Evolutionary conservation across 2,797 vertebrate species (phyloP), one percentile per base, ranked within the genome.

Genomic region (Sebastiscus albofasciatus): DNA sequence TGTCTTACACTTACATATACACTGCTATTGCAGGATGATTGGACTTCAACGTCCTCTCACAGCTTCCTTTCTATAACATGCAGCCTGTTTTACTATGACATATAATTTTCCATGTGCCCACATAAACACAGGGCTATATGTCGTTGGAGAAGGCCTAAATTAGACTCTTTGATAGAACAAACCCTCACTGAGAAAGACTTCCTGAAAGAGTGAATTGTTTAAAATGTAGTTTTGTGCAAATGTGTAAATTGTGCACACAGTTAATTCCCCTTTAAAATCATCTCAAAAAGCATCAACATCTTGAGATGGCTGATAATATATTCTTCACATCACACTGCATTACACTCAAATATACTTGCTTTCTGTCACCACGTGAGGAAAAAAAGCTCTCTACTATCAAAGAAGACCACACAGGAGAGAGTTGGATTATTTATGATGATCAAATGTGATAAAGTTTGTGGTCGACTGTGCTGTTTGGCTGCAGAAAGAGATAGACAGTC

Each of bases 71-170:
- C 84, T 87, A 67, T 91, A 91, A 85, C 77, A 69, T 87, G 29
- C 52, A 73, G 71, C 66, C 80, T 80, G 81, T 89, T 91, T 93
- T 89, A 87, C 90, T 82, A 66, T 82, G 68, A 81, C 85, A 85
- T 93, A 75, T 94, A 90, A 94, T 94, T 93, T 94, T 87, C 83
- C 79, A 79, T 82, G 86, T 84, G 84, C 86, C 91, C 93, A 93
- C 87, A 93, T 93, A 92, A 93, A 92, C 78, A 93, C 67, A 91
- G 74, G 64, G 55, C 77, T 90, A 90, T 92, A 91, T 84, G 69
- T 82, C 34, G 70, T 69, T 85, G 83, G 81, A 92, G 86, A 83
- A 60, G 55, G 71, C 76, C 87, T 56, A 89, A 89, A 92, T 93
- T 91, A 92, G 84, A 85, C 59, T 89, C 71, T 79, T 80, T 87